Conservation (phyloP, 2,888 invertebrate genomes). For the Metellina segmentata region DNA sequence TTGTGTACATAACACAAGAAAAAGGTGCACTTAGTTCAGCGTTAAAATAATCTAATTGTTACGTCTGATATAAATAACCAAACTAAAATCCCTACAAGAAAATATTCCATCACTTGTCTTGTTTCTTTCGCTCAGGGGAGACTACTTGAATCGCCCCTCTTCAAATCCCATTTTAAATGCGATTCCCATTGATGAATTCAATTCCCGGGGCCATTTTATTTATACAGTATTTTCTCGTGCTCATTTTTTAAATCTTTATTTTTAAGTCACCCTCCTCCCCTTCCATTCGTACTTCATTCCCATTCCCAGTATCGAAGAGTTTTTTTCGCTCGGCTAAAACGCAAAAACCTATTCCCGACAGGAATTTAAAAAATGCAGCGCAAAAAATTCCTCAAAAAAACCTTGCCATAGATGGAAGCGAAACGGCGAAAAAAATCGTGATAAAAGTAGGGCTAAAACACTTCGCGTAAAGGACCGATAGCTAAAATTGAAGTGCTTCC, state of each 20-base stretch:
- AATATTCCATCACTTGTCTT: constrained; percentile 12
- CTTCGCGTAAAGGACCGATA: constrained; percentile 50
- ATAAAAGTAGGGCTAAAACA: constrained; percentile 71
- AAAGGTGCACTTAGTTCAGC: no score
- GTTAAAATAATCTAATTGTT: neutral
- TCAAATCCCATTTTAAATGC: constrained; percentile 71
- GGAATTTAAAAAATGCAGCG: constrained; percentile 25
- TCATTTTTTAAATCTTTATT: constrained; percentile 39
- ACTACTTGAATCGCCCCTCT: constrained; percentile 12
- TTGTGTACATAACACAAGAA: no score
- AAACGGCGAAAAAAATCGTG: constrained; percentile 32
- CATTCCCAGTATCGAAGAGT: constrained; percentile 28
- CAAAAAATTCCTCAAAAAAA: constrained; percentile 34
- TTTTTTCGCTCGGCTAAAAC: constrained; percentile 51
- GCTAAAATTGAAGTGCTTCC: constrained; percentile 71
- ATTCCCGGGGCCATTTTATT: constrained; percentile 68
- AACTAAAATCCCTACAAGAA: constrained; percentile 10
- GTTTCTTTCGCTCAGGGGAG: neutral
- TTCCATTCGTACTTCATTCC: constrained; percentile 55
- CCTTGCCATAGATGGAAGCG: neutral
- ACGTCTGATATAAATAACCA: neutral
- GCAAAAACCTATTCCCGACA: constrained; percentile 55
- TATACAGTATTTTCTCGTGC: constrained; percentile 58
- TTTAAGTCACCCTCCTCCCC: constrained; percentile 29
- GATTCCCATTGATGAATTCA: constrained; percentile 68